Evolutionary conservation across 30 jellyfish, hydroid and myxozoan species (phyloP).

Genomic region (Cassiopea andromeda): DNA sequence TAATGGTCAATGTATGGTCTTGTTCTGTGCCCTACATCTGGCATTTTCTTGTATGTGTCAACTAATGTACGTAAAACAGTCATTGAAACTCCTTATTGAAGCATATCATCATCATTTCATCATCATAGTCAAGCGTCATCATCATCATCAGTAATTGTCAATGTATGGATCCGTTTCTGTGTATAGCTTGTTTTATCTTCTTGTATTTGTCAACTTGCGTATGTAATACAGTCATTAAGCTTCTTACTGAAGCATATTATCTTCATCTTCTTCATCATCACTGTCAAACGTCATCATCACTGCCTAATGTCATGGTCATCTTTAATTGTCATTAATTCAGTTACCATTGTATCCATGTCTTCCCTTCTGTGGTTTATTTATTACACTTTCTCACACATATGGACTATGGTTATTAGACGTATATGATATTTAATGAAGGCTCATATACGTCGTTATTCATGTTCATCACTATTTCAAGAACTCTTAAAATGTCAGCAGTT

Average conservation of each 20-base stretch:
- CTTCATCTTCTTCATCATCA: slow-evolving; percentile 27
- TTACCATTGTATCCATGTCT: no score
- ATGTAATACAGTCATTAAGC: neutral
- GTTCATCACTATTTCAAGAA: no score
- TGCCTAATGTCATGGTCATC: neutral
- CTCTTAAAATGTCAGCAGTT: no score
- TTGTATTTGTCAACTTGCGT: neutral
- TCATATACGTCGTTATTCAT: no score
- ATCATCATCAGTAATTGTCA: neutral
- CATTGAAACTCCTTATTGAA: slow-evolving; percentile 3
- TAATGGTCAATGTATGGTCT: neutral
- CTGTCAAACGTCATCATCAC: neutral
- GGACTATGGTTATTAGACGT: no score
- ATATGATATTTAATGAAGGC: no score
- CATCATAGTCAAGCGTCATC: slow-evolving; percentile 6
- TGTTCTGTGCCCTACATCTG: neutral
- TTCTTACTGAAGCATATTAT: neutral
- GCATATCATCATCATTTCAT: slow-evolving; percentile 21
- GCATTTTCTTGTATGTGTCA: neutral
- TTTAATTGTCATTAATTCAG: no score
- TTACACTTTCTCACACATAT: no score
- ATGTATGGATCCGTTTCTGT: neutral
- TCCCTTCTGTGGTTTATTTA: no score
- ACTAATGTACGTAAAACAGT: neutral
- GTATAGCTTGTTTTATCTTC: neutral